Percentiles rank a stretch among this genome's conserved stretches.
Evolutionary conservation across 2,797 vertebrate species (phyloP).

Genomic region (Mastacembelus armatus): DNA sequence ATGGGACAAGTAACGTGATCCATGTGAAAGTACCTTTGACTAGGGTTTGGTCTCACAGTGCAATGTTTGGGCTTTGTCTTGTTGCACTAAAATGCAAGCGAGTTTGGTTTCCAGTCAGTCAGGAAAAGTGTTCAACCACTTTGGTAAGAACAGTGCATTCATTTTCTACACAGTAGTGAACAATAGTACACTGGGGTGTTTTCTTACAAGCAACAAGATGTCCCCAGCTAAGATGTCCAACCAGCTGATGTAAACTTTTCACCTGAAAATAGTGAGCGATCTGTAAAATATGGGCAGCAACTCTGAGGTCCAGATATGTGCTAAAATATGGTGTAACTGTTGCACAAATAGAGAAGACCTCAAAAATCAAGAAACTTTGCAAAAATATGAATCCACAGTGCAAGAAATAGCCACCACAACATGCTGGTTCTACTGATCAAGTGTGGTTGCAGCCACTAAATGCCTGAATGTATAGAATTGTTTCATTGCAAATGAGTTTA

Average conservation of each 20-base stretch:
- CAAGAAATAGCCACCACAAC: neutral
- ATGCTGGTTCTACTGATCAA: no score
- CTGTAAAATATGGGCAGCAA: no score
- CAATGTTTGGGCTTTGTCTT: conserved; percentile 43
- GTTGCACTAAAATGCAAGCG: conserved; percentile 16
- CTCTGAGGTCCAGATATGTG: no score
- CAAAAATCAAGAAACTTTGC: no score
- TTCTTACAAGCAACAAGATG: neutral
- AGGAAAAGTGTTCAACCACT: neutral
- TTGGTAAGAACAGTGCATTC: neutral
- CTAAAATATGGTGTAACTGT: neutral
- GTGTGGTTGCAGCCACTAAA: neutral
- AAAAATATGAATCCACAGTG: neutral
- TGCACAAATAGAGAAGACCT: neutral
- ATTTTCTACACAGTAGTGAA: neutral
- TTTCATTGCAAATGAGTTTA: neutral
- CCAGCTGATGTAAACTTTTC: no score
- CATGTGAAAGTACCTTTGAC: conserved; percentile 59
- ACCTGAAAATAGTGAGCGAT: no score
- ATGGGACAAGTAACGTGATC: conserved; percentile 61
- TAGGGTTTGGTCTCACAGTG: conserved; percentile 27
- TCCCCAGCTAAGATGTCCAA: neutral
- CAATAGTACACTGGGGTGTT: neutral
- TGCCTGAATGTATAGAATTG: neutral
- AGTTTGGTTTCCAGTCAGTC: conserved; percentile 28